Percentiles rank a stretch among this genome's conserved stretches.
phyloP scores from a whole-genome alignment of 2,797 vertebrate species.

The Mus caroli region DNA sequence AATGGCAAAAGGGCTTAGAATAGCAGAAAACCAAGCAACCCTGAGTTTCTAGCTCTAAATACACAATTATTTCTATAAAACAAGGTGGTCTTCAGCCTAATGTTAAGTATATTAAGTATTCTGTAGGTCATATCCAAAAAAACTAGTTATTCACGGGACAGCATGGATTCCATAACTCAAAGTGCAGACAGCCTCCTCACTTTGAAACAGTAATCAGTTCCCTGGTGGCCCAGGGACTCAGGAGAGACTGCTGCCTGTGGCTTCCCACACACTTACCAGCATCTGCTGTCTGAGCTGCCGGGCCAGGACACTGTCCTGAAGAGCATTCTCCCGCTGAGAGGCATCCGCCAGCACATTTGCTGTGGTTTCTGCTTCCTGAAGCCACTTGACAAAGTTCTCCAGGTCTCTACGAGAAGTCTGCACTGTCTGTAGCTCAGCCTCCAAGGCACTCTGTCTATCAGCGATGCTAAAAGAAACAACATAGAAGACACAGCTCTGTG shows the following conservation, averaged over 20 bases:
- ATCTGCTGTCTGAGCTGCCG: conserved; percentile 94
- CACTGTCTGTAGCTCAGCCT: conserved; percentile 92
- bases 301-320: conserved; percentile 90
- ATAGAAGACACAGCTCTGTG: conserved; percentile 44
- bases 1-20: conserved; percentile 42
- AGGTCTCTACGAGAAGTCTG: conserved; percentile 94
- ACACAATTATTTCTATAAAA: conserved; percentile 69
- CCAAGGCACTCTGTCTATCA: conserved; percentile 93
- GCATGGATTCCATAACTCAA: neutral
- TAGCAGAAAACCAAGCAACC: conserved; percentile 48
- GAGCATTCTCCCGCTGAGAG: conserved; percentile 93
- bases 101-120: conserved; percentile 26
- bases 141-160: neutral
- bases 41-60: conserved; percentile 12
- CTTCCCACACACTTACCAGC: conserved; percentile 89
- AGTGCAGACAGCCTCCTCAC: conserved; percentile 6
- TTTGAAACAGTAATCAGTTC: neutral
- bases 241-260: neutral
- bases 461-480: conserved; percentile 89
- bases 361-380: conserved; percentile 96
- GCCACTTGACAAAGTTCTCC: conserved; percentile 97
- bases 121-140: conserved; percentile 47
- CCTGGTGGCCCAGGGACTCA: neutral
- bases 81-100: neutral
- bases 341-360: conserved; percentile 95